phyloP scores from a whole-genome alignment of 1,140 invertebrate species.

The Ceratosolen fusciceps region DNA sequence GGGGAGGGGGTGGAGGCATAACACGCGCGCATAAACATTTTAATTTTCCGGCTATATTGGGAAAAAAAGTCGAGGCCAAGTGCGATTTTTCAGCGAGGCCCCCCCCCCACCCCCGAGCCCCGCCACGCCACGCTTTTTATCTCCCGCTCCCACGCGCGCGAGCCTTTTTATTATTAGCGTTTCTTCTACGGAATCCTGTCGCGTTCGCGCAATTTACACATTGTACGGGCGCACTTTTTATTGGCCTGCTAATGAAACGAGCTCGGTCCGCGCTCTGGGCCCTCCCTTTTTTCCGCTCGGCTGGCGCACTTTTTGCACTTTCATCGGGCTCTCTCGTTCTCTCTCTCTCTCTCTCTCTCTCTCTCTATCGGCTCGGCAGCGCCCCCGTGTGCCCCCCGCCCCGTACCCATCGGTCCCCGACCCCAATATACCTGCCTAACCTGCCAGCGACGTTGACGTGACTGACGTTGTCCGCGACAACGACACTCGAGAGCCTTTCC shows the following conservation, averaged over 20 bases:
- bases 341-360: not conserved
- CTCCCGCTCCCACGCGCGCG: not conserved
- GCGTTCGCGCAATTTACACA: constrained; percentile 19
- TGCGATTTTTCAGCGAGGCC: constrained; percentile 12
- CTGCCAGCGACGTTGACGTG: too few species aligned
- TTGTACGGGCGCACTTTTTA: constrained; percentile 21
- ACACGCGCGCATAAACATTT: constrained; percentile 49
- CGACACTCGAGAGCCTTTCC: too few species aligned
- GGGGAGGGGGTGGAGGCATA: not conserved
- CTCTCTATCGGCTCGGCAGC: not conserved
- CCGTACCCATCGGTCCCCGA: not conserved
- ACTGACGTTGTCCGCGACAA: too few species aligned
- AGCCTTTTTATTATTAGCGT: constrained; percentile 20
- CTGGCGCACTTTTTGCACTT: not conserved
- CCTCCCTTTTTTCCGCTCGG: not conserved
- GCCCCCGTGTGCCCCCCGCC: not conserved
- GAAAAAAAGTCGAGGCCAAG: constrained; percentile 21
- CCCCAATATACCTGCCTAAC: too few species aligned
- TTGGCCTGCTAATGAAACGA: constrained; percentile 31
- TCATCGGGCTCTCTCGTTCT: not conserved
- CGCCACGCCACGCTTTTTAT: constrained; percentile 4
- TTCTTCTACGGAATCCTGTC: constrained; percentile 12
- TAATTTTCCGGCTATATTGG: constrained; percentile 51
- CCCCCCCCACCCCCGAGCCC: not conserved
- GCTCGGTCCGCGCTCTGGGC: not conserved